Percentiles rank a stretch among this genome's conserved stretches.
phyloP scores from a whole-genome alignment of 1,140 invertebrate species.

The Bombus confusus region DNA sequence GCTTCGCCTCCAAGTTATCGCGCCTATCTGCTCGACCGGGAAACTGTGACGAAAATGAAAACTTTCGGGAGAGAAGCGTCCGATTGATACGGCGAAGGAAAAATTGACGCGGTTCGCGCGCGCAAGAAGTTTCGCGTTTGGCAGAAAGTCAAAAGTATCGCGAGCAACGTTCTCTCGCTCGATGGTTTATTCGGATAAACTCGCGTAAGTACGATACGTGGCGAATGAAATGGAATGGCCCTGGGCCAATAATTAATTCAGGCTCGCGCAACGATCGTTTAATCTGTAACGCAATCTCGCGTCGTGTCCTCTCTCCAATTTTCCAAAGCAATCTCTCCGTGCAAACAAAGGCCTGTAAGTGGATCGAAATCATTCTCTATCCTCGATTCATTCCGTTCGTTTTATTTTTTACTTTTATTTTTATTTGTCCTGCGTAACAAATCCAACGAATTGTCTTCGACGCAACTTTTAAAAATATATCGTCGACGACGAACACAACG shows the following conservation, averaged over 20 bases:
- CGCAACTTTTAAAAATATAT: too few relatives aligned
- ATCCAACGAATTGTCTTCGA: too few relatives aligned
- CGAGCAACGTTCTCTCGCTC: not conserved
- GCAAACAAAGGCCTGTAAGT: not conserved
- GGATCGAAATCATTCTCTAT: not conserved
- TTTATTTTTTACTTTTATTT: not conserved
- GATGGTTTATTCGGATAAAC: slow-evolving; percentile 18
- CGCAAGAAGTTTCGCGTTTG: not conserved
- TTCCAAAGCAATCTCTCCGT: slow-evolving; percentile 2
- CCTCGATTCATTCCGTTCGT: not conserved
- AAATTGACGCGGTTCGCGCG: not conserved
- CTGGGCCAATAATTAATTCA: slow-evolving; percentile 46
- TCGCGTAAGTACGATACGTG: slow-evolving; percentile 30
- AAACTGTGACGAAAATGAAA: not conserved
- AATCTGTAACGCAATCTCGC: slow-evolving; percentile 41
- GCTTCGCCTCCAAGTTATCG: not conserved
- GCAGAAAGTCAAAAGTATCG: slow-evolving; percentile 29
- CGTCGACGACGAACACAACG: too few relatives aligned
- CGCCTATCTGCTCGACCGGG: not conserved
- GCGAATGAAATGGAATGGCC: slow-evolving; percentile 25
- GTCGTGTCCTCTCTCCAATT: slow-evolving; percentile 4
- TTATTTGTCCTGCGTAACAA: too few relatives aligned
- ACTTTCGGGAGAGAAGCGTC: too few relatives aligned
- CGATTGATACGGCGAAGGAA: not conserved
- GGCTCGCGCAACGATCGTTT: slow-evolving; percentile 19